Evolutionary conservation across 92 coral and sea anemone genomes (phyloP).

Genomic region (Pocillopora meandrina): DNA sequence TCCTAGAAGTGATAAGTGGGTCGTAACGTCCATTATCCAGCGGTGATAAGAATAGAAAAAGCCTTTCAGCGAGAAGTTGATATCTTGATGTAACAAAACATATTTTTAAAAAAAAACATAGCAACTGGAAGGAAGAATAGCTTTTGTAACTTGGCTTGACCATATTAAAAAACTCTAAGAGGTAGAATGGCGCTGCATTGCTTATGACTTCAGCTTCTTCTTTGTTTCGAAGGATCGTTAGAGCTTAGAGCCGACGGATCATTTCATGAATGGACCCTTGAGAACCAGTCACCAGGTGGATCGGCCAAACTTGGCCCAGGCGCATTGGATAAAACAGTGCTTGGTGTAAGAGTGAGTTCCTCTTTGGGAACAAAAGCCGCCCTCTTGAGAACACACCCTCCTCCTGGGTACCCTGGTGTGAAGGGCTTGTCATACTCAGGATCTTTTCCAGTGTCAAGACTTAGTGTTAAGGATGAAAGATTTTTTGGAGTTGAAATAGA

Average conservation of each 20-base stretch:
- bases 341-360: slow-evolving; percentile 72
- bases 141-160: too few species aligned
- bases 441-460: slow-evolving; percentile 76
- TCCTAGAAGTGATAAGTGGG: too few species aligned
- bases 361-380: slow-evolving; percentile 59
- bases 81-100: too few species aligned
- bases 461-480: slow-evolving; percentile 58
- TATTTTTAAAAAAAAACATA: too few species aligned
- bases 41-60: too few species aligned
- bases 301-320: slow-evolving; percentile 85
- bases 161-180: too few species aligned
- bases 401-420: slow-evolving; percentile 81
- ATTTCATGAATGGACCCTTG: slow-evolving; percentile 85
- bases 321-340: slow-evolving; percentile 74
- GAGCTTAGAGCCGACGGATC: slow-evolving; percentile 89
- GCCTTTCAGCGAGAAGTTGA: too few species aligned
- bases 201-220: background rate
- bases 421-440: slow-evolving; percentile 78
- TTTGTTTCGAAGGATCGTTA: slow-evolving; percentile 58
- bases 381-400: slow-evolving; percentile 84
- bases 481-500: slow-evolving; percentile 79
- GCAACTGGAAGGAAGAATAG: too few species aligned
- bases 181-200: background rate
- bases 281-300: slow-evolving; percentile 94
- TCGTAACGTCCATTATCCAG: too few species aligned